phyloP scores from a whole-genome alignment of 2,113 vertebrate species.

The Excalfactoria chinensis region DNA sequence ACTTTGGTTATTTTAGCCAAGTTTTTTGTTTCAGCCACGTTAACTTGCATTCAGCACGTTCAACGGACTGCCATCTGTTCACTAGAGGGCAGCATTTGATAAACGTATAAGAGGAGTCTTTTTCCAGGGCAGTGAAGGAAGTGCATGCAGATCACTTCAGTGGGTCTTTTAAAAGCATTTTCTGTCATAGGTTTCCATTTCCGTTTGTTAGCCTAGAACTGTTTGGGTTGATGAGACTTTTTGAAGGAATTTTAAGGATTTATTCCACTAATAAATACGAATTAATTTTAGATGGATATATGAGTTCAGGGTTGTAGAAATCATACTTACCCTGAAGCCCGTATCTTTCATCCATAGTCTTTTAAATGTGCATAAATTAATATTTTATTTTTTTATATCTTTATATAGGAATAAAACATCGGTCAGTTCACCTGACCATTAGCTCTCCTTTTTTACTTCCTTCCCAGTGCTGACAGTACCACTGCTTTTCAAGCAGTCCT shows the following conservation, averaged over 20 bases:
- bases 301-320: constrained; percentile 57
- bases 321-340: constrained; percentile 24
- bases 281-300: constrained; percentile 53
- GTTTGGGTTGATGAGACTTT: constrained; percentile 69
- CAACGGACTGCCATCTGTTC: constrained; percentile 18
- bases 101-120: constrained; percentile 58
- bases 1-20: background rate
- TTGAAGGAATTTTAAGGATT: constrained; percentile 61
- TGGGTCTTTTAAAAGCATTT: constrained; percentile 32
- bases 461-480: too few relatives aligned
- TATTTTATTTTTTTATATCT: constrained; percentile 63
- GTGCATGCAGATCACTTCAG: constrained; percentile 33
- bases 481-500: constrained; percentile 20
- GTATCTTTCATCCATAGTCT: constrained; percentile 29
- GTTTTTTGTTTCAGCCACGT: background rate
- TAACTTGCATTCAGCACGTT: background rate
- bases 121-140: background rate
- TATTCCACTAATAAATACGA: constrained; percentile 69
- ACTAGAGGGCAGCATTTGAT: constrained; percentile 87
- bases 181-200: constrained; percentile 52
- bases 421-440: constrained; percentile 21
- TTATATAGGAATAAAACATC: constrained; percentile 63
- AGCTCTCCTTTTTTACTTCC: background rate
- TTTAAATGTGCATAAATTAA: constrained; percentile 71
- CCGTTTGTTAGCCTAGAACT: constrained; percentile 64